A percentile compares a stretch with the other conserved stretches of the same genome.
Evolutionary conservation across 2,888 invertebrate genomes (phyloP).

Genomic region (Dendrolimus pini): DNA sequence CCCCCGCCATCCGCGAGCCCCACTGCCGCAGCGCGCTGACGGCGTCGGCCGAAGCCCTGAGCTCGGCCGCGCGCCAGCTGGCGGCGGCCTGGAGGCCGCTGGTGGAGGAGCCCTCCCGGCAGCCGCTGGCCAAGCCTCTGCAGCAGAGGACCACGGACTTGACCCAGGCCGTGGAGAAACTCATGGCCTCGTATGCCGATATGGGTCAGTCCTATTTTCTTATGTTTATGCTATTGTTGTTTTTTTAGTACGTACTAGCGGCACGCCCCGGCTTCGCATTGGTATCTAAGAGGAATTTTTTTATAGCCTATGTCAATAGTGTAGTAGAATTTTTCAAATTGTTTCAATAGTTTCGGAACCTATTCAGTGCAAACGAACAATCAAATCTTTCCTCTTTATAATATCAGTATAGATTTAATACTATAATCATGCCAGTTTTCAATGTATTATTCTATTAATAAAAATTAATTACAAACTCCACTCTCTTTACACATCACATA

Average conservation of each 20-base stretch:
- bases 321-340: no score
- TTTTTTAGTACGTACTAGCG: no score
- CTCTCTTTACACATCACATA: no score
- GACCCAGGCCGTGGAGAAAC: slow-evolving; percentile 38
- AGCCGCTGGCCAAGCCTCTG: slow-evolving; percentile 16
- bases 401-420: no score
- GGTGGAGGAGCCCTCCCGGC: slow-evolving; percentile 25
- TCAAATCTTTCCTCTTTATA: no score
- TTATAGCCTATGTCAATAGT: neutral
- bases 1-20: slow-evolving; percentile 46
- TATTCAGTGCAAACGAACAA: no score
- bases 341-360: no score
- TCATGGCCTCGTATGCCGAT: slow-evolving; percentile 31
- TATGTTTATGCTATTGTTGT: no score
- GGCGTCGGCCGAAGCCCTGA: slow-evolving; percentile 36
- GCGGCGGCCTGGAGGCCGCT: slow-evolving; percentile 32
- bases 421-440: no score
- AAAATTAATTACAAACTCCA: no score
- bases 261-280: no score
- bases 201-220: slow-evolving; percentile 15
- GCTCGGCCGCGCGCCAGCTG: slow-evolving; percentile 32
- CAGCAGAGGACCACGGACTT: slow-evolving; percentile 27
- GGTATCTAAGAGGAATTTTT: neutral
- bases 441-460: no score
- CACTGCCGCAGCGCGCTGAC: slow-evolving; percentile 56